Base-by-base conservation (phyloP, 2,797 vertebrate genomes). In the Aeoliscus strigatus region DNA sequence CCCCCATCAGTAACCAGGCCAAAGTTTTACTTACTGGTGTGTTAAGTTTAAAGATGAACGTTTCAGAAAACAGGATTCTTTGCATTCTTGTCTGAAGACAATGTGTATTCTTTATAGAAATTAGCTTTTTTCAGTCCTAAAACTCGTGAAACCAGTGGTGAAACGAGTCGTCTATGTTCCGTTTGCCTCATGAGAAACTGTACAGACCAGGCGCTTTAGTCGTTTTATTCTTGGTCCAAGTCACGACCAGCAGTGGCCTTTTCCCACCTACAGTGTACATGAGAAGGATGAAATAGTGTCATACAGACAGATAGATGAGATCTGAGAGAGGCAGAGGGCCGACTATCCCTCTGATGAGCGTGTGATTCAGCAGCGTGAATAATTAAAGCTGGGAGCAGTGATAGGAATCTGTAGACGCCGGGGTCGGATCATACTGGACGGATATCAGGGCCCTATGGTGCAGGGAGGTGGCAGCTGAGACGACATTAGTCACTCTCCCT, bases 301-400 rank as follows among this genome's bases (percentile, higher is more conserved):
- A 60, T 41, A 37, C 44, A 52, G 54, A 29, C 42, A 39, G 64
- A 52, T 9, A 64, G 77, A 81, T 82, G 52, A 24, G 45, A 80
- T 73, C 66, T 14, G 39, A 18, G 49, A 21, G 52, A 66, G 58
- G 47, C 51, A 55, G 41, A 50, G 50, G 41, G 56, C 48, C 39
- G 60, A 46, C 63, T 65, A 75, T 71, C 68, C 65, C 68, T 74
- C 50, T 65, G 70, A 79, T 76, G 75, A 80, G 79, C 57, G 63
- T 73, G 81, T 70, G 82, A 81, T 84, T 78, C 75, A 75, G 76
- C 75, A 53, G 76, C 42, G 82, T 86, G 83, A 87, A 87, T 87
- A 86, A 87, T 87, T 87, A 82, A 87, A 83, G 70, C 70, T 35
- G 36, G 47, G 58, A 68, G 74, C 49, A 54, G 53, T 18, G 84